These are phyloP conservation scores for Gasteruption jaculator DNA, from an alignment of 2,888 invertebrate genomes.

Conservation along the genomic window DNA sequence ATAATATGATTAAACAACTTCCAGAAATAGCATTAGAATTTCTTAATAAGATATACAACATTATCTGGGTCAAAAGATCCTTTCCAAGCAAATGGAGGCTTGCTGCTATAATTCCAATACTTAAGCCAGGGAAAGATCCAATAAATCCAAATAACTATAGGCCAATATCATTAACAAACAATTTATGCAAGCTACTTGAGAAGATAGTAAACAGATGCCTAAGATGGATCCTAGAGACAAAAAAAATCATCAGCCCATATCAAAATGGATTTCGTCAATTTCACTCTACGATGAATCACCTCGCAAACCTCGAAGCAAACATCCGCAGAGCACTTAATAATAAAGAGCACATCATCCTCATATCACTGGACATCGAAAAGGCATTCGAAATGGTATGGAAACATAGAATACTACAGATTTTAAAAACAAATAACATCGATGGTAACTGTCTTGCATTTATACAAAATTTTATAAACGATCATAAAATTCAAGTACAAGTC, in stretches of 20 bases:
- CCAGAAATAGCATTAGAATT: background rate
- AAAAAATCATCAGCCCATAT: conserved; percentile 9
- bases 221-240: conserved; percentile 15
- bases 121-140: conserved; percentile 16
- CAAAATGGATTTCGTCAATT: conserved; percentile 17
- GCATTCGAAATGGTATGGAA: too few relatives aligned
- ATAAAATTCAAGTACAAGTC: too few relatives aligned
- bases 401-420: too few relatives aligned
- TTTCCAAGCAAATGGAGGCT: conserved; percentile 15
- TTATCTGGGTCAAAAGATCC: conserved; percentile 7
- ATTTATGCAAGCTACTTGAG: conserved; percentile 17
- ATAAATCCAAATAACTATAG: conserved; percentile 14
- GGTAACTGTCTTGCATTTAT: too few relatives aligned
- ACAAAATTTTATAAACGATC: too few relatives aligned
- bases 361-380: too few relatives aligned
- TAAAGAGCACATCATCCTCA: too few relatives aligned
- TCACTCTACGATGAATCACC: conserved; percentile 15
- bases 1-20: conserved; percentile 13
- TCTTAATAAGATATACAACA: conserved; percentile 15
- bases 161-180: conserved; percentile 17
- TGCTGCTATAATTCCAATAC: conserved; percentile 18
- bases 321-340: conserved; percentile 16
- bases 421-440: too few relatives aligned
- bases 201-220: conserved; percentile 18
- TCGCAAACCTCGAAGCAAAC: conserved; percentile 10